Percentiles rank a stretch among this genome's conserved stretches.
Evolutionary conservation across 2,113 vertebrate genomes (phyloP).

Genomic region (Mellivora capensis): DNA sequence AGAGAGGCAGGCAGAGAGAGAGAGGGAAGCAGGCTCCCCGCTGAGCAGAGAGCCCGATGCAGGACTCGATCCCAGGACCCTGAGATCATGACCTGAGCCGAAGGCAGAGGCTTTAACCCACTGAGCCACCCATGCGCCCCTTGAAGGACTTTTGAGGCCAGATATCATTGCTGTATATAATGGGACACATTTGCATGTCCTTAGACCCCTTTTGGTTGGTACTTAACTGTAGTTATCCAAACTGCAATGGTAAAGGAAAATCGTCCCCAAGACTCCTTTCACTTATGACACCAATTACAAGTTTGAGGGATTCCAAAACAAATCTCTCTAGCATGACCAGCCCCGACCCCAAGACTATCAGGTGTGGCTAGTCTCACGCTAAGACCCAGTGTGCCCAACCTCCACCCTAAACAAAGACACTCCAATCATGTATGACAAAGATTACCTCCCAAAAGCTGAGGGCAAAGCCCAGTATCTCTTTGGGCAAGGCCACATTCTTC

Average conservation of each 20-base stretch:
- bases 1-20: too few relatives aligned
- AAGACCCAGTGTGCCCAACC: background rate
- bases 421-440: background rate
- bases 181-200: background rate
- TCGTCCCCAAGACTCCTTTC: background rate
- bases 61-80: too few relatives aligned
- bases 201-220: background rate
- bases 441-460: background rate
- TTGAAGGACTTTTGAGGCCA: background rate
- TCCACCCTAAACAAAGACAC: background rate
- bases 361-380: background rate
- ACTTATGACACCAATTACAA: background rate
- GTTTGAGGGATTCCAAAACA: background rate
- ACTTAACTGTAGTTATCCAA: background rate
- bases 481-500: constrained; percentile 6
- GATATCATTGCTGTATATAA: background rate
- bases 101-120: too few relatives aligned
- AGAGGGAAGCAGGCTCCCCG: too few relatives aligned
- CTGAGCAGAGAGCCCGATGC: too few relatives aligned
- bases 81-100: too few relatives aligned
- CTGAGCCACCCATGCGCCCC: too few relatives aligned
- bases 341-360: background rate
- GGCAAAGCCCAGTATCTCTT: background rate
- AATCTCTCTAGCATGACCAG: background rate
- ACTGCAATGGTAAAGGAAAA: background rate